Evolutionary conservation across 2,113 vertebrate genomes (phyloP), one percentile per base, ranked within the genome.

Genomic region (Oryzias woworae): DNA sequence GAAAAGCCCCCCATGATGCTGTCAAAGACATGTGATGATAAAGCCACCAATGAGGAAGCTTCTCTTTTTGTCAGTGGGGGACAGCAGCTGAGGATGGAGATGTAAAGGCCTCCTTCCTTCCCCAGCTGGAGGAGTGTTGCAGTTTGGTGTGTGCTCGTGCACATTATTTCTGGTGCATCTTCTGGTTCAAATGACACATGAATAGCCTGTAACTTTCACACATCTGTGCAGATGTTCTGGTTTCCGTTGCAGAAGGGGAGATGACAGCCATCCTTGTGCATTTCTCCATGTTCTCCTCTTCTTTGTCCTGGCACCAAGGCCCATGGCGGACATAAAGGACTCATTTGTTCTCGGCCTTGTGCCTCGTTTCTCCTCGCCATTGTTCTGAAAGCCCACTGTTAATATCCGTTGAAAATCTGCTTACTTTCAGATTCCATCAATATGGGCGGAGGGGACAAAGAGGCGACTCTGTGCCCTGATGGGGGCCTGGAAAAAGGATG

Each of bases 341-440:
- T 55, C 54, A 43, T 78, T 88, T 87, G 85, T 88, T 77, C 81
- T 78, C 78, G 60, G 68, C 63, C 73, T 72, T 87, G 80, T 71
- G 78, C 80, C 74, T 62, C 48, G 58, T 66, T 69, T 75, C 74
- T 72, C 79, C 16, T 24, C 23, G 0, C 85, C 83, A 89, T 91
- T 91, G 90, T 91, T 89, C 85, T 73, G 63, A 22, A 58, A 46
- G 71, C 79, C 83, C 84, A 83, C 88, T 85, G 78, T 86, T 88
- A 85, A 87, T 86, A 86, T 88, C 83, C 82, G 69, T 84, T 78
- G 68, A 75, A 87, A 91, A 89, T 92, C 88, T 89, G 89, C 90
- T 91, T 91, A 92, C 88, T 90, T 91, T 90, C 85, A 89, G 83
- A 90, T 91, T 90, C 89, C 84, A 80, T 84, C 85, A 82, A 80